Evolutionary conservation across 2,888 invertebrate genomes (phyloP).

Genomic region (Quadriops clusia): DNA sequence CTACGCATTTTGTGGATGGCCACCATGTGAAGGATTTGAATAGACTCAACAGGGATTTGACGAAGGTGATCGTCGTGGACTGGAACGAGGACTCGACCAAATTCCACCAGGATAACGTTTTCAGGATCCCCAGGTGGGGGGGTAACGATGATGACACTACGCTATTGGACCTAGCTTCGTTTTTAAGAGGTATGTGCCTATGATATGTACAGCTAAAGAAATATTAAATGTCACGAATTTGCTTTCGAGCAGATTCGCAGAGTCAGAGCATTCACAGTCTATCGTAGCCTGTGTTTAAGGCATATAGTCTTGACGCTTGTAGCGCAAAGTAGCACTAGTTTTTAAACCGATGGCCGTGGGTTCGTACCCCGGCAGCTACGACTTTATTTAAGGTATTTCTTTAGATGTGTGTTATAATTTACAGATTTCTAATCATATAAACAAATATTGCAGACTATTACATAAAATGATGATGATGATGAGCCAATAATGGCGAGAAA

Average conservation of each 20-base stretch:
- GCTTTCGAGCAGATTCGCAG: background rate
- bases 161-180: slow-evolving; percentile 75
- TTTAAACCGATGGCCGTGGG: too few relatives aligned
- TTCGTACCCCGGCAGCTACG: too few relatives aligned
- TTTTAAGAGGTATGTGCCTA: slow-evolving; percentile 26
- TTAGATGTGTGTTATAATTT: too few relatives aligned
- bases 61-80: slow-evolving; percentile 88
- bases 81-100: slow-evolving; percentile 83
- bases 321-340: too few relatives aligned
- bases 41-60: slow-evolving; percentile 70
- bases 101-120: slow-evolving; percentile 79
- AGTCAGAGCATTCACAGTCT: background rate
- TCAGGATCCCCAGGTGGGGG: slow-evolving; percentile 79
- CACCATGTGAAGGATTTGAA: slow-evolving; percentile 88
- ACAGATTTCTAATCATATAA: too few relatives aligned
- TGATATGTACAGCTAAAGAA: background rate
- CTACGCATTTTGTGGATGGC: slow-evolving; percentile 89
- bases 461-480: too few relatives aligned
- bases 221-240: too few relatives aligned
- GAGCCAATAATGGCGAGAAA: too few relatives aligned
- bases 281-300: too few relatives aligned
- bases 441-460: too few relatives aligned
- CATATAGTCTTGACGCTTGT: too few relatives aligned
- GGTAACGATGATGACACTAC: slow-evolving; percentile 87
- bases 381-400: too few relatives aligned